phyloP scores from a whole-genome alignment of 2,888 invertebrate species.

The Plusia festucae region DNA sequence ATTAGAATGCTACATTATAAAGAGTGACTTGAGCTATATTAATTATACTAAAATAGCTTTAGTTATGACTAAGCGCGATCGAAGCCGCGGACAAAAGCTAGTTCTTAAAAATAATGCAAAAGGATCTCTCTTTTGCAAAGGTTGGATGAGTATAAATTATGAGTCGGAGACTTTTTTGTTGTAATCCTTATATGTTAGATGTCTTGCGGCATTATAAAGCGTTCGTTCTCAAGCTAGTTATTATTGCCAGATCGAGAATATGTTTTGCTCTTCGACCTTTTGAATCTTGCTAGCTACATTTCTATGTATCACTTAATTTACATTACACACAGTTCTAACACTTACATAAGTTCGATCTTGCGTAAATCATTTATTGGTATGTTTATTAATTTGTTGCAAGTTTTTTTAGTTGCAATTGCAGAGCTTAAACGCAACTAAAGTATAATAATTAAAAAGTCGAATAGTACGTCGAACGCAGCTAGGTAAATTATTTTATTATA shows the following conservation, averaged over 20 bases:
- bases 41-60: too few species aligned
- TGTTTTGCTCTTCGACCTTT: slow-evolving; percentile 43
- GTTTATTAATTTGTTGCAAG: slow-evolving; percentile 24
- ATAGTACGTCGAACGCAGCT: neutral
- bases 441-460: neutral
- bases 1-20: too few species aligned
- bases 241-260: slow-evolving; percentile 28
- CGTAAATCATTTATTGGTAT: slow-evolving; percentile 29
- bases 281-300: slow-evolving; percentile 29
- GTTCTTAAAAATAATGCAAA: slow-evolving; percentile 30
- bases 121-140: slow-evolving; percentile 34
- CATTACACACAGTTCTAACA: slow-evolving; percentile 38
- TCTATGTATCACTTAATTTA: slow-evolving; percentile 23
- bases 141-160: slow-evolving; percentile 3
- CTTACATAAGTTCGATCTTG: slow-evolving; percentile 49
- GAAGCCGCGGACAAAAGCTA: too few species aligned
- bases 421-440: neutral
- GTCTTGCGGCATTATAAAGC: slow-evolving; percentile 11
- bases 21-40: too few species aligned
- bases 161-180: neutral
- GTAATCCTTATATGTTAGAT: neutral
- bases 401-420: neutral
- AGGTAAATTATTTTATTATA: slow-evolving; percentile 17
- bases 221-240: slow-evolving; percentile 6
- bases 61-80: too few species aligned